phyloP scores from a whole-genome alignment of 2,113 vertebrate genomes.

The Brachypteracias leptosomus region DNA sequence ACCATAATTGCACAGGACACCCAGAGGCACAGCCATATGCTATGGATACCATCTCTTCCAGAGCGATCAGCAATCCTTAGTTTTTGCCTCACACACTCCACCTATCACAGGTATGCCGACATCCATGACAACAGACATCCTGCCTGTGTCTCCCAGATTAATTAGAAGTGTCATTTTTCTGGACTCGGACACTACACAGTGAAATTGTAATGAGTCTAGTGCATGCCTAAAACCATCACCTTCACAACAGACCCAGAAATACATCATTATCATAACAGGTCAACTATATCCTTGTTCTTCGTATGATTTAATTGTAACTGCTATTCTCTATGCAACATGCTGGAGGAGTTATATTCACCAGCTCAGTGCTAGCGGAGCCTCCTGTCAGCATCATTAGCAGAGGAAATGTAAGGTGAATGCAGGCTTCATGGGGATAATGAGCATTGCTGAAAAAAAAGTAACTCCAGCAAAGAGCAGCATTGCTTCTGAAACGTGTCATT shows the following conservation, averaged over 20 bases:
- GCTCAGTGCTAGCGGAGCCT: background rate
- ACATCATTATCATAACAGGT: background rate
- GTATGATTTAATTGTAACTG: constrained; percentile 9
- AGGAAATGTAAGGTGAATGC: background rate
- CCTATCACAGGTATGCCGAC: background rate
- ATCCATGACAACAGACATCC: background rate
- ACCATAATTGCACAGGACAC: background rate
- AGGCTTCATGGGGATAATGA: background rate
- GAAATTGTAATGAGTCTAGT: constrained; percentile 3
- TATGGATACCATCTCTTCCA: background rate
- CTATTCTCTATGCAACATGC: background rate
- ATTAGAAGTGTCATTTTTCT: constrained; percentile 2
- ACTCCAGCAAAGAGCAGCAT: background rate
- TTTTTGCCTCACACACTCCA: background rate
- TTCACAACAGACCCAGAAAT: background rate
- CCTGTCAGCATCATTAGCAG: constrained; percentile 40
- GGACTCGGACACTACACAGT: background rate
- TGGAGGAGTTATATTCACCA: background rate
- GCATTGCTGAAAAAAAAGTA: background rate
- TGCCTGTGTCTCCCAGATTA: background rate
- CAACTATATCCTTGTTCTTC: background rate
- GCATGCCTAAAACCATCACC: background rate
- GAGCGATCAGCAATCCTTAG: background rate
- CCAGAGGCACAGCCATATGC: background rate
- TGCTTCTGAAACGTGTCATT: background rate